Conservation (phyloP, 2,113 vertebrate species). For the Catharus bicknelli region DNA sequence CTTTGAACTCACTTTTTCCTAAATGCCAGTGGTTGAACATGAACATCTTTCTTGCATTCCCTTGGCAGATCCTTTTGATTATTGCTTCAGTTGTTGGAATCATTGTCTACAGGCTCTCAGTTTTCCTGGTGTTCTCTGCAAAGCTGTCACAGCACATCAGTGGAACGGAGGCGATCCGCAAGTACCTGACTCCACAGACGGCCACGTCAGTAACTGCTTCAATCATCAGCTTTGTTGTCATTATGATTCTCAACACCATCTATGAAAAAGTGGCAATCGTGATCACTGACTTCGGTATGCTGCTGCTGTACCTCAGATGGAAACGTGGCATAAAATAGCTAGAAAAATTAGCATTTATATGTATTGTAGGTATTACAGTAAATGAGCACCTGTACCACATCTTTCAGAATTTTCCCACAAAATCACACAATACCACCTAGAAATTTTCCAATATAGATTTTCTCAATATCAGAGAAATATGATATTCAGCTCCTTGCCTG, state of each 20-base stretch:
- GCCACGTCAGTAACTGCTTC: slow-evolving; percentile 91
- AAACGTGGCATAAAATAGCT: background rate
- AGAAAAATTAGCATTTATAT: background rate
- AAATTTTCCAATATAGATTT: slow-evolving; percentile 4
- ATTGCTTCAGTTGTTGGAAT: slow-evolving; percentile 90
- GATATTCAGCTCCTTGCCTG: background rate
- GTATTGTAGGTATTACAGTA: background rate
- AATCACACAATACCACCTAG: background rate
- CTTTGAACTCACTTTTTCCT: background rate
- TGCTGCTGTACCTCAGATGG: background rate
- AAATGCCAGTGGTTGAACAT: background rate
- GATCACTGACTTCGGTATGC: slow-evolving; percentile 91
- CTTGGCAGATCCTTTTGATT: slow-evolving; percentile 87
- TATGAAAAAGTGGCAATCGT: slow-evolving; percentile 92
- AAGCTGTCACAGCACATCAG: slow-evolving; percentile 72
- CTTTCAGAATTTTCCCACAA: background rate
- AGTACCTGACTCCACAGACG: slow-evolving; percentile 91
- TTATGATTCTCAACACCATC: slow-evolving; percentile 90
- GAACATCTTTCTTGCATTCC: background rate
- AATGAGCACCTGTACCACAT: background rate
- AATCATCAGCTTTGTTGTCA: slow-evolving; percentile 89
- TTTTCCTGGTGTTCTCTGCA: slow-evolving; percentile 86
- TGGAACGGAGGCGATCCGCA: slow-evolving; percentile 80
- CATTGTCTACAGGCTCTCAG: slow-evolving; percentile 90
- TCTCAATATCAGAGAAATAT: background rate